Conservation (phyloP, 2,113 vertebrate genomes). For the Crotalus tigris region DNA sequence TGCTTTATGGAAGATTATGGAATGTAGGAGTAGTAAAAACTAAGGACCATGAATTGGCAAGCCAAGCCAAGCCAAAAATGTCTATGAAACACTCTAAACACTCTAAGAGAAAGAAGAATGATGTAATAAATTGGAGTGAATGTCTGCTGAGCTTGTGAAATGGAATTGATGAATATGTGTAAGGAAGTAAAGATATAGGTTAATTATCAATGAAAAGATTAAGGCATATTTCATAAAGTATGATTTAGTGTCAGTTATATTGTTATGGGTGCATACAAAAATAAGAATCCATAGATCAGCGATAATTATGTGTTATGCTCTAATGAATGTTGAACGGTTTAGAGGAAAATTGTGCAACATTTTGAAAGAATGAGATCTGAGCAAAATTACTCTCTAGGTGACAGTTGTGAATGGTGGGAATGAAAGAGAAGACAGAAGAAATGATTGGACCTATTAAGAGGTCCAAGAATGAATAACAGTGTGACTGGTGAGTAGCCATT, state of each 20-base stretch:
- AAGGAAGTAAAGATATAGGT: background rate
- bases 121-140: background rate
- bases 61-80: background rate
- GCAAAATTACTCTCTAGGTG: background rate
- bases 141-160: background rate
- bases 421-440: background rate
- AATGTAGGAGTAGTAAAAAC: background rate
- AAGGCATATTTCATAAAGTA: background rate
- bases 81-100: background rate
- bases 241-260: background rate
- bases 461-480: background rate
- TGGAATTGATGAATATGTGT: background rate
- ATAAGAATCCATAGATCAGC: background rate
- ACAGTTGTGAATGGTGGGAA: background rate
- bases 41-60: background rate
- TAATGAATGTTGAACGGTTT: background rate
- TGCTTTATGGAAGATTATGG: background rate
- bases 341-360: background rate
- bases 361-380: background rate
- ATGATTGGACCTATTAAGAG: background rate
- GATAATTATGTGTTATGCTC: background rate
- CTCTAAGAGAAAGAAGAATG: background rate
- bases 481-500: background rate
- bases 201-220: background rate
- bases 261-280: background rate